These are phyloP conservation scores for Zaprionus lachaisei DNA, from an alignment of 1,140 invertebrate genomes.

Conservation along the genomic window DNA sequence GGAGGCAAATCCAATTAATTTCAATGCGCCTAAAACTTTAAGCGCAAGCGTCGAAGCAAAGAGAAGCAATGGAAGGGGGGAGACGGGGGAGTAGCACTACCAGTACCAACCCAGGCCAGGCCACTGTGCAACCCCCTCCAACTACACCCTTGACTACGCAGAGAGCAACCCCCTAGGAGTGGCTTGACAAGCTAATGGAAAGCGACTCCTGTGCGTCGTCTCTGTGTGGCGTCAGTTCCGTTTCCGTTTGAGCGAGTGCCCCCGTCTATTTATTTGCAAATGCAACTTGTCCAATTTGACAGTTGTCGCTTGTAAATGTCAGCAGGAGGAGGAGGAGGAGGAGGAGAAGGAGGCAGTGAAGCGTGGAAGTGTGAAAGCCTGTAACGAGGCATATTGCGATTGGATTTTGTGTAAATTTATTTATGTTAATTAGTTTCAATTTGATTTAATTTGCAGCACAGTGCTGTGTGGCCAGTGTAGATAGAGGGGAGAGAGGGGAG, in stretches of 20 bases:
- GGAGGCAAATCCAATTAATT: slow-evolving; percentile 72
- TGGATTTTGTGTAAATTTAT: slow-evolving; percentile 83
- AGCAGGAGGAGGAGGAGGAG: slow-evolving; percentile 11
- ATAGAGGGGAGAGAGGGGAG: not conserved
- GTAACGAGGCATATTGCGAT: slow-evolving; percentile 80
- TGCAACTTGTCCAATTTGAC: slow-evolving; percentile 81
- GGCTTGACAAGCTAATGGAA: slow-evolving; percentile 26
- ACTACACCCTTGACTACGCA: not conserved
- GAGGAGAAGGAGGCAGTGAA: slow-evolving; percentile 48
- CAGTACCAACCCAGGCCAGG: not conserved
- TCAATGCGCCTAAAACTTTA: slow-evolving; percentile 77
- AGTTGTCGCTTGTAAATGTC: slow-evolving; percentile 79
- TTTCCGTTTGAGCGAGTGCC: slow-evolving; percentile 71
- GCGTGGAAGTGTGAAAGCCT: slow-evolving; percentile 76
- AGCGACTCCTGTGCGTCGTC: slow-evolving; percentile 30
- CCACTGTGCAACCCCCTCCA: not conserved
- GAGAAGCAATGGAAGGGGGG: slow-evolving; percentile 10
- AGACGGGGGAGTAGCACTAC: not conserved
- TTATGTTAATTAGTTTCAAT: slow-evolving; percentile 83
- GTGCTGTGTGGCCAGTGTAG: not conserved
- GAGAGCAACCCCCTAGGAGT: not conserved
- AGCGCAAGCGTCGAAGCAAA: slow-evolving; percentile 71
- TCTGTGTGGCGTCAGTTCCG: slow-evolving; percentile 66
- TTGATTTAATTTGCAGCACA: slow-evolving; percentile 73
- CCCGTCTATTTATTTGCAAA: slow-evolving; percentile 79